Conservation (phyloP, 35 echinoderm and acorn worm species). For the Stichopus chloronotus region DNA sequence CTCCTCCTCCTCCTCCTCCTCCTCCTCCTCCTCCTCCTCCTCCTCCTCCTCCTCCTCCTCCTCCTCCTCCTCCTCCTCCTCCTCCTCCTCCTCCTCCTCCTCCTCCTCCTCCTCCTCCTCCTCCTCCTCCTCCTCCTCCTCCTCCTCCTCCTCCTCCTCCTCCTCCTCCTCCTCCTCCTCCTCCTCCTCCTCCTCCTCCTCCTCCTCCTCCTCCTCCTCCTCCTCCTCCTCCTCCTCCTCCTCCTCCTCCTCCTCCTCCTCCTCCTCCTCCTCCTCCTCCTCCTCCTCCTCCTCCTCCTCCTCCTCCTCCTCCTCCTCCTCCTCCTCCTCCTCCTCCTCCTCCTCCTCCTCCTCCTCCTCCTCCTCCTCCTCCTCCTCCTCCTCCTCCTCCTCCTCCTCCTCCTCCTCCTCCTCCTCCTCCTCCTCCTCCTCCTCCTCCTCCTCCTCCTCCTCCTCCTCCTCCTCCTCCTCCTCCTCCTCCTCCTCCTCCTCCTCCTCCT, state of each 20-base stretch:
- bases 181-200: not conserved
- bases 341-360: not conserved
- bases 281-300: not conserved
- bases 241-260: not conserved
- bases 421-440: not conserved
- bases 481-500: not conserved
- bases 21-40: not conserved
- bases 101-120: not conserved
- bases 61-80: not conserved
- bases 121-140: not conserved
- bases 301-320: not conserved
- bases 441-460: not conserved
- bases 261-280: not conserved
- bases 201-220: constrained; percentile 13
- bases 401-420: not conserved
- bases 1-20: not conserved
- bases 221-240: constrained; percentile 18
- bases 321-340: not conserved
- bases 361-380: not conserved
- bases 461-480: not conserved
- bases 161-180: not conserved
- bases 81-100: not conserved
- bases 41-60: not conserved
- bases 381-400: not conserved
- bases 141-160: not conserved